phyloP scores from a whole-genome alignment of 2,888 invertebrate species.

The Dinocampus coccinellae region DNA sequence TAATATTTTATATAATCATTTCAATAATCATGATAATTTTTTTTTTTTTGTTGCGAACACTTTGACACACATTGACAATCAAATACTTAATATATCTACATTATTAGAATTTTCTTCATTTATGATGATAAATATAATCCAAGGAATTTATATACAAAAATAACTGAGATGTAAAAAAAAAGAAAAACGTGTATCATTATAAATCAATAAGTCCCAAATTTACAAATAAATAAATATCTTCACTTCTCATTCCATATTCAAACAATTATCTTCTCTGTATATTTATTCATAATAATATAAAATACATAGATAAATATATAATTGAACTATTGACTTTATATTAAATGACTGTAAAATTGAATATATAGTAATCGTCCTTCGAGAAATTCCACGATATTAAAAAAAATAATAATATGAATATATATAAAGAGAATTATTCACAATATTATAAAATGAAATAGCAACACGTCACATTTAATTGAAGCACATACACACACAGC shows the following conservation, averaged over 20 bases:
- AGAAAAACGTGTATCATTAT: not conserved
- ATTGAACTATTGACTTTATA: slow-evolving; percentile 6
- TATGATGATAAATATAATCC: slow-evolving; percentile 7
- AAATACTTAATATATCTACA: no score
- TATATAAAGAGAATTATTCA: slow-evolving; percentile 38
- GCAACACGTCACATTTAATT: slow-evolving; percentile 62
- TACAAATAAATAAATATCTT: not conserved
- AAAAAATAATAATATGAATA: slow-evolving; percentile 44
- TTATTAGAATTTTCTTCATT: slow-evolving; percentile 5
- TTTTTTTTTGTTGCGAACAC: no score
- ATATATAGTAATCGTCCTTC: slow-evolving; percentile 34
- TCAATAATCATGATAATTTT: not conserved
- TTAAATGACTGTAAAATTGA: slow-evolving; percentile 26
- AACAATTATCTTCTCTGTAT: not conserved
- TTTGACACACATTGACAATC: no score
- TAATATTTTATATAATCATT: not conserved
- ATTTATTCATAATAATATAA: no score
- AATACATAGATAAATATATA: no score
- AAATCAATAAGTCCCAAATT: not conserved
- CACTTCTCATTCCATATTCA: no score
- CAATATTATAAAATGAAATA: slow-evolving; percentile 60
- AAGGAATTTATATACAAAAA: not conserved
- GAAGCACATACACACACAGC: slow-evolving; percentile 56
- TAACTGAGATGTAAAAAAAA: not conserved
- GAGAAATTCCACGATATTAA: slow-evolving; percentile 43